A percentile compares a stretch with the other conserved stretches of the same genome.
Evolutionary conservation across 2,113 vertebrate species (phyloP).

Genomic region (Cranoglanis bouderius): DNA sequence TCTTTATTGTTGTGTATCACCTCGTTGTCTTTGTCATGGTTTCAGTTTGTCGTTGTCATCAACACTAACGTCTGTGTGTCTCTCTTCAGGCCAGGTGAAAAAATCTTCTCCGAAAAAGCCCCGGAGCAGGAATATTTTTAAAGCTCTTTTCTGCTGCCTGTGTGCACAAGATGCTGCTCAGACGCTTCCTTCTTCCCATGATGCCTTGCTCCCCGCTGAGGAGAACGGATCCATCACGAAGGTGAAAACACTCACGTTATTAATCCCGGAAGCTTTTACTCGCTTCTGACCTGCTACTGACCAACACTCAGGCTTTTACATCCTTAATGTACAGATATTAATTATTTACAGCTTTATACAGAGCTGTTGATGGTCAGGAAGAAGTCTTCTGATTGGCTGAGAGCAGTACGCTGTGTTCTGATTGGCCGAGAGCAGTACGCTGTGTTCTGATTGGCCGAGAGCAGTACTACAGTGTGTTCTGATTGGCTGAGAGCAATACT

Average conservation of each 20-base stretch:
- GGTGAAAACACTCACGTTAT: slow-evolving; percentile 56
- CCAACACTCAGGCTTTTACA: not conserved
- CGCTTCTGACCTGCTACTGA: not conserved
- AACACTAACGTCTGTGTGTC: not conserved
- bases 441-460: not conserved
- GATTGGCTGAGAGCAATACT: no score
- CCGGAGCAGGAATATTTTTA: slow-evolving; percentile 76
- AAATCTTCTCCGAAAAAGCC: slow-evolving; percentile 78
- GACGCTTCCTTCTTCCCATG: slow-evolving; percentile 59
- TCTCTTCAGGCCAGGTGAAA: slow-evolving; percentile 70
- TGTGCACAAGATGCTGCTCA: slow-evolving; percentile 72
- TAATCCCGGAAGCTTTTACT: not conserved
- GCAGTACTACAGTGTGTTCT: not conserved
- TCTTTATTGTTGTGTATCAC: not conserved
- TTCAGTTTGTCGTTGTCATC: not conserved
- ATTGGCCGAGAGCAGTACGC: not conserved
- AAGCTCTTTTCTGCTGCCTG: slow-evolving; percentile 79
- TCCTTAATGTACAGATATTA: no score
- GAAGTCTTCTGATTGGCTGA: not conserved
- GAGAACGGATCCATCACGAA: slow-evolving; percentile 74
- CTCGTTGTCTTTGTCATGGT: not conserved
- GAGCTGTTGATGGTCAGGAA: not conserved
- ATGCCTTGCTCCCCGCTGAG: slow-evolving; percentile 69
- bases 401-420: not conserved
- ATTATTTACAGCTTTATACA: not conserved